Percentiles rank a stretch among this genome's conserved stretches.
These are phyloP conservation scores for Cosmia pyralina DNA, from an alignment of 2,888 invertebrate species.

Conservation along the genomic window DNA sequence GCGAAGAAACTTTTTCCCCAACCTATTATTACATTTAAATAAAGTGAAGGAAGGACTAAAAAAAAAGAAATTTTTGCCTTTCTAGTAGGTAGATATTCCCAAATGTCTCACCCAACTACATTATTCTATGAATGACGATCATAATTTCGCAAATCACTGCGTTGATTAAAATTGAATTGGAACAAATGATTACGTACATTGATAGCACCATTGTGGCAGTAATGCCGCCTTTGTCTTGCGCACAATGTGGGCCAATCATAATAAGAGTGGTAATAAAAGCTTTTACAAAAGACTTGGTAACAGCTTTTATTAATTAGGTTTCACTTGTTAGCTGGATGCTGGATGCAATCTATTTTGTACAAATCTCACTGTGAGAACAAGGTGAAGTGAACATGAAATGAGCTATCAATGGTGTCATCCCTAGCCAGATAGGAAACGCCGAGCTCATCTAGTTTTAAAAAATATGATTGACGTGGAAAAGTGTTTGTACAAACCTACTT, in stretches of 20 bases:
- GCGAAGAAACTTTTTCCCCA: too few species aligned
- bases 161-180: slow-evolving; percentile 60
- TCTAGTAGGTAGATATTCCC: neutral
- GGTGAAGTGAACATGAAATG: too few species aligned
- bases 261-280: slow-evolving; percentile 50
- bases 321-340: neutral
- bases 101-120: slow-evolving; percentile 17
- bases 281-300: slow-evolving; percentile 27
- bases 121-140: slow-evolving; percentile 26
- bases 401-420: too few species aligned
- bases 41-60: too few species aligned
- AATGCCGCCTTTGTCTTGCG: slow-evolving; percentile 58
- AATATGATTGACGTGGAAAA: too few species aligned
- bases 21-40: too few species aligned
- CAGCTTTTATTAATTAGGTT: slow-evolving; percentile 28
- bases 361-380: too few species aligned
- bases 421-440: too few species aligned
- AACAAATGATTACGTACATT: slow-evolving; percentile 51
- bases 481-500: too few species aligned
- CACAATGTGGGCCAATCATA: slow-evolving; percentile 57
- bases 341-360: neutral
- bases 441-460: too few species aligned
- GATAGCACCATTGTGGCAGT: slow-evolving; percentile 52
- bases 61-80: too few species aligned
- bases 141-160: slow-evolving; percentile 55